Evolutionary conservation across 2,888 invertebrate species (phyloP).

Genomic region (Dasypolia templi): DNA sequence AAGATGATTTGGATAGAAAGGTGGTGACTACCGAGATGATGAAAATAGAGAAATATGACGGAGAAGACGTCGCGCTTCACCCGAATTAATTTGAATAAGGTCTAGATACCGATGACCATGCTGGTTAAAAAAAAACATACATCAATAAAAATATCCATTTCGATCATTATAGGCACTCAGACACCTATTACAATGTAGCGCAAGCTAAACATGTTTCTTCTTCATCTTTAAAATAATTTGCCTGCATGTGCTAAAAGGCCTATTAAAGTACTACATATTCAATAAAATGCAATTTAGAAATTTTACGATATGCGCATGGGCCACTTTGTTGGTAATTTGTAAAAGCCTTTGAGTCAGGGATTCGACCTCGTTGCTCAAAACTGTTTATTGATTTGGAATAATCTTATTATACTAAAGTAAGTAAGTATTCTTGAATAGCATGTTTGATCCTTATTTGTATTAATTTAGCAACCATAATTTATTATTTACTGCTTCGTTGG

Average conservation of each 20-base stretch:
- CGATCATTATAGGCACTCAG: neutral
- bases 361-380: slow-evolving; percentile 37
- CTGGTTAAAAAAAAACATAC: too few relatives aligned
- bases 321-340: slow-evolving; percentile 35
- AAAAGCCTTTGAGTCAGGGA: slow-evolving; percentile 29
- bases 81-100: neutral
- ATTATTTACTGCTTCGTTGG: too few relatives aligned
- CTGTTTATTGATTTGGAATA: slow-evolving; percentile 37
- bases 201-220: slow-evolving; percentile 34
- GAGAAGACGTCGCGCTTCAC: too few relatives aligned
- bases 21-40: too few relatives aligned
- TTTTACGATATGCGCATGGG: slow-evolving; percentile 41
- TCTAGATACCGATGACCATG: neutral
- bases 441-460: neutral
- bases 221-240: slow-evolving; percentile 25
- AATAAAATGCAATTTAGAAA: slow-evolving; percentile 53
- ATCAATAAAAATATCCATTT: neutral
- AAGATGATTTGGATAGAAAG: too few relatives aligned
- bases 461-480: neutral
- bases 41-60: too few relatives aligned
- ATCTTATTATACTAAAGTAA: neutral
- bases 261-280: slow-evolving; percentile 47
- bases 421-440: neutral
- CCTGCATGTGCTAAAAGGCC: slow-evolving; percentile 1
- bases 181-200: slow-evolving; percentile 12